Evolutionary conservation across 2,797 vertebrate species (phyloP).

Genomic region (Arnoldichthys spilopterus): DNA sequence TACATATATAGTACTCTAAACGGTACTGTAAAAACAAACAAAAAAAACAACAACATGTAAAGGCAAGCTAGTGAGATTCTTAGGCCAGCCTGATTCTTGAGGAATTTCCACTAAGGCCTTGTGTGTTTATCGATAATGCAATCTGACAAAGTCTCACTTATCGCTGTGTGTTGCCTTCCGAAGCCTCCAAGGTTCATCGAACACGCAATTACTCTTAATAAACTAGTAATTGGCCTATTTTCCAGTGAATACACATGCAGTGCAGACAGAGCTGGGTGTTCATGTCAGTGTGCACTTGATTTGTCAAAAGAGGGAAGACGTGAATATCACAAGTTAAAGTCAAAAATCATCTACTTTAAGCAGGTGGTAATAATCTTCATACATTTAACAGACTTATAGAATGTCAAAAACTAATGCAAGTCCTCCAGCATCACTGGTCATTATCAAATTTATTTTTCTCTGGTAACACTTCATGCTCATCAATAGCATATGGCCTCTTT

Average conservation of each 20-base stretch:
- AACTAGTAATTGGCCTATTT: constrained; percentile 52
- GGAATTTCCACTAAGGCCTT: constrained; percentile 34
- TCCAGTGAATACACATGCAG: constrained; percentile 35
- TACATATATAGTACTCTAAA: no score
- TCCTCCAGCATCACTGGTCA: constrained; percentile 19
- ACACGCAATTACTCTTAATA: constrained; percentile 55
- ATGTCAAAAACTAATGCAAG: background rate
- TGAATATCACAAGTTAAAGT: constrained; percentile 3
- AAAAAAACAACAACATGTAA: no score
- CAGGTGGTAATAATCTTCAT: constrained; percentile 23
- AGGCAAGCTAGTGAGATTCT: constrained; percentile 16
- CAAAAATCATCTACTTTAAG: background rate
- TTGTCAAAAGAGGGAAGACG: constrained; percentile 9
- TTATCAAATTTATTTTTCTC: constrained; percentile 36
- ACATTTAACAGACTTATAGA: constrained; percentile 7
- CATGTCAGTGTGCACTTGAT: constrained; percentile 22
- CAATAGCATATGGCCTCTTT: constrained; percentile 44
- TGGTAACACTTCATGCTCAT: constrained; percentile 42
- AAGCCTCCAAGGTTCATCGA: constrained; percentile 53
- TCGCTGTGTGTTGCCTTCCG: constrained; percentile 56
- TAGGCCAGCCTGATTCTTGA: constrained; percentile 13
- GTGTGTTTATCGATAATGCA: constrained; percentile 59
- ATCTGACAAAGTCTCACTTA: constrained; percentile 59
- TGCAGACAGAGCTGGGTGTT: constrained; percentile 20
- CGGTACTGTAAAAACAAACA: no score